Conservation (phyloP, 2,797 vertebrate species). For the Gymnothorax javanicus region DNA sequence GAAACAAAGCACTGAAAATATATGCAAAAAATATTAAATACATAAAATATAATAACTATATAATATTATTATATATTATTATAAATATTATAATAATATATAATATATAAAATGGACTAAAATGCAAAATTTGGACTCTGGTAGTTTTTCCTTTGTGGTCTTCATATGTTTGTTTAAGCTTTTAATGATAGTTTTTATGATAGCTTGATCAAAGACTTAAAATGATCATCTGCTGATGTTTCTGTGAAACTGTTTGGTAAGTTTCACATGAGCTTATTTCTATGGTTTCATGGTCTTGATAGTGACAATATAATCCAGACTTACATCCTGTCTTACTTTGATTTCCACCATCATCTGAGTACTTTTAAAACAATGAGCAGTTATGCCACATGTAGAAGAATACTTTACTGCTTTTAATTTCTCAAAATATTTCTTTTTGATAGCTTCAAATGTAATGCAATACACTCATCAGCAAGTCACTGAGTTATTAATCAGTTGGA, state of each 20-base stretch:
- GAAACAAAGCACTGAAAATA: too few relatives aligned
- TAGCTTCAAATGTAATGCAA: not conserved
- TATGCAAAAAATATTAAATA: too few relatives aligned
- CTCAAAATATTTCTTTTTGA: not conserved
- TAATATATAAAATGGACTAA: too few relatives aligned
- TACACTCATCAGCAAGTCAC: not conserved
- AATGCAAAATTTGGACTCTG: too few relatives aligned
- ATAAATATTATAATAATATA: too few relatives aligned
- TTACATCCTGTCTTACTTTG: not conserved
- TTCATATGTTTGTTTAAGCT: too few relatives aligned
- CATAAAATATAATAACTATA: too few relatives aligned
- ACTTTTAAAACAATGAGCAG: slow-evolving; percentile 15
- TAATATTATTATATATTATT: too few relatives aligned
- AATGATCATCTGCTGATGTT: not conserved
- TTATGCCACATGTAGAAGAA: not conserved
- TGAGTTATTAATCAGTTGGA: not conserved
- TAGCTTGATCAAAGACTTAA: too few relatives aligned
- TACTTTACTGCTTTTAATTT: not conserved
- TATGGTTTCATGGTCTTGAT: not conserved
- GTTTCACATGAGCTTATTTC: not conserved
- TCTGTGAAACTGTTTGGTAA: not conserved
- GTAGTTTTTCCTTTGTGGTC: too few relatives aligned
- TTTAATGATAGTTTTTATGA: too few relatives aligned
- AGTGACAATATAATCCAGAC: not conserved
- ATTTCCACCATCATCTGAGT: not conserved